Conservation (phyloP, 2,113 vertebrate species). For the Paramisgurnus dabryanus region DNA sequence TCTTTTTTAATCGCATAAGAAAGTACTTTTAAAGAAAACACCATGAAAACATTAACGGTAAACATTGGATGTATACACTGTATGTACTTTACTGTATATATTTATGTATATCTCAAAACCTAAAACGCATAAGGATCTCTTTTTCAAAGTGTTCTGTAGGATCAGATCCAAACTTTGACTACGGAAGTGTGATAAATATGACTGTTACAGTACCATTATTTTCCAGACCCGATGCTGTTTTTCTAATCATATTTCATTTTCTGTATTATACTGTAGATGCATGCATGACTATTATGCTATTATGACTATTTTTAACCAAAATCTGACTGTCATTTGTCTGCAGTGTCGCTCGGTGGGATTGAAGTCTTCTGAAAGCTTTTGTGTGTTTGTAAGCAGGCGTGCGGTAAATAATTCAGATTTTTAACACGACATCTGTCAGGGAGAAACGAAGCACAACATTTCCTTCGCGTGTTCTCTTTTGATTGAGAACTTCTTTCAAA, state of each 20-base stretch:
- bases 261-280: neutral
- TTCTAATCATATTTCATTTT: slow-evolving; percentile 44
- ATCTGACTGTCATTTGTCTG: slow-evolving; percentile 32
- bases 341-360: slow-evolving; percentile 26
- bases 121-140: neutral
- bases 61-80: no score
- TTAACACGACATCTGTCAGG: slow-evolving; percentile 44
- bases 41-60: no score
- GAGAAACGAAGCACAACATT: slow-evolving; percentile 15
- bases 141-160: slow-evolving; percentile 1
- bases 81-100: no score
- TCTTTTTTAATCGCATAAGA: no score
- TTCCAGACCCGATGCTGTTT: slow-evolving; percentile 37
- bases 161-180: slow-evolving; percentile 1
- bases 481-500: slow-evolving; percentile 3
- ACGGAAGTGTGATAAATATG: slow-evolving; percentile 28
- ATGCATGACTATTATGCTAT: slow-evolving; percentile 36
- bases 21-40: no score
- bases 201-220: slow-evolving; percentile 37
- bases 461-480: slow-evolving; percentile 12
- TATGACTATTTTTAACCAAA: slow-evolving; percentile 40
- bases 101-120: no score
- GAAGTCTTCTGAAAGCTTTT: slow-evolving; percentile 52
- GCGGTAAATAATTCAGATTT: slow-evolving; percentile 51
- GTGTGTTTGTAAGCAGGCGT: slow-evolving; percentile 47